These are phyloP conservation scores for Ganaspis sp. DNA, from an alignment of 1,140 invertebrate genomes.

Conservation along the genomic window DNA sequence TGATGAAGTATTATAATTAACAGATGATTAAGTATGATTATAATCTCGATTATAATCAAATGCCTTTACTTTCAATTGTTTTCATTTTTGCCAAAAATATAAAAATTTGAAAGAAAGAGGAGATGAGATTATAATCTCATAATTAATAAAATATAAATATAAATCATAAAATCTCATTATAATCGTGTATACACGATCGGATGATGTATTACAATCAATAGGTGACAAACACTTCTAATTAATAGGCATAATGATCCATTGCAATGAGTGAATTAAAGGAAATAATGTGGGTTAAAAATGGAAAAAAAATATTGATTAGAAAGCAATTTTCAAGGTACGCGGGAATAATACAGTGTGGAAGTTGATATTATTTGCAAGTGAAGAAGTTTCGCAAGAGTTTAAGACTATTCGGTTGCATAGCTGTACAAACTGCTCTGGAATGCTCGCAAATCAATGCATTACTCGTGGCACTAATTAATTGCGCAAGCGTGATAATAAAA, in stretches of 20 bases:
- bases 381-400: slow-evolving; percentile 26
- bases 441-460: slow-evolving; percentile 40
- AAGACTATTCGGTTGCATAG: slow-evolving; percentile 24
- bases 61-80: too few relatives aligned
- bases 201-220: neutral
- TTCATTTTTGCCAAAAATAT: too few relatives aligned
- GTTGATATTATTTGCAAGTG: slow-evolving; percentile 26
- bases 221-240: neutral
- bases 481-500: slow-evolving; percentile 41
- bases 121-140: too few relatives aligned
- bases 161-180: too few relatives aligned
- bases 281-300: neutral
- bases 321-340: neutral
- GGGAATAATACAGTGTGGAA: neutral
- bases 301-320: neutral
- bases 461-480: slow-evolving; percentile 39
- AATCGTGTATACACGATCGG: too few relatives aligned
- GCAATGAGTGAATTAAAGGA: neutral
- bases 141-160: too few relatives aligned
- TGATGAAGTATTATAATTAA: too few relatives aligned
- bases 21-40: too few relatives aligned
- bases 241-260: neutral
- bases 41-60: too few relatives aligned
- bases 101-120: too few relatives aligned
- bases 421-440: slow-evolving; percentile 29